Evolutionary conservation across 2,113 vertebrate genomes (phyloP).

Genomic region (Microtus pennsylvanicus): DNA sequence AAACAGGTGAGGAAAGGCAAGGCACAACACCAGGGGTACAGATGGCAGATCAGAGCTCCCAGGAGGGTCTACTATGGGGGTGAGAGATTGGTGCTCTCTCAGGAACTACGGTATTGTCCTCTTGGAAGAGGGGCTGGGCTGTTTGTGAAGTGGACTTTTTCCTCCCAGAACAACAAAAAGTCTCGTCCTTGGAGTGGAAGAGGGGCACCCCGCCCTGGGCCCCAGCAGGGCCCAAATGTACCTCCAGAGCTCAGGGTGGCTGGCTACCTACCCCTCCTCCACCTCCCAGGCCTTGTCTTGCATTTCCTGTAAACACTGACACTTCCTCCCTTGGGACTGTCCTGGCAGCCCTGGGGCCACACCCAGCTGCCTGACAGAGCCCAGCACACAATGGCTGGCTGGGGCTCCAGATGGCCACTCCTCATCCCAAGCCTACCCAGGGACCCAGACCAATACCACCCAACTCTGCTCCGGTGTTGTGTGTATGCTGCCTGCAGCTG

Average conservation of each 20-base stretch:
- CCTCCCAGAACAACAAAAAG: conserved; percentile 48
- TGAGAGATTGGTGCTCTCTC: too few relatives aligned
- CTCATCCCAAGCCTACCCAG: conserved; percentile 11
- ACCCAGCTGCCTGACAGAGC: conserved; percentile 79
- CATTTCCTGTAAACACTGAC: conserved; percentile 97
- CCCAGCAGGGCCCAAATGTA: conserved; percentile 15
- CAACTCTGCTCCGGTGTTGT: background rate
- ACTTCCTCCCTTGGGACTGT: conserved; percentile 93
- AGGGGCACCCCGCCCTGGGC: conserved; percentile 35
- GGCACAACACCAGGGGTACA: background rate
- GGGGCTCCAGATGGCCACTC: conserved; percentile 53
- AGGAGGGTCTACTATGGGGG: background rate
- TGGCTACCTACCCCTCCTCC: background rate
- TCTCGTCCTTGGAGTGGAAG: conserved; percentile 36
- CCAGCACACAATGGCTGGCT: conserved; percentile 82
- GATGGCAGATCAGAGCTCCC: background rate
- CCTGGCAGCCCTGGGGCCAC: conserved; percentile 92
- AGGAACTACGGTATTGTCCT: background rate
- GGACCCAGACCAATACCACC: background rate
- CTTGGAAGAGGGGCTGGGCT: background rate
- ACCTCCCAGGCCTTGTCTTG: conserved; percentile 86
- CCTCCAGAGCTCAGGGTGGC: conserved; percentile 29
- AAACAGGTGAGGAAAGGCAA: background rate
- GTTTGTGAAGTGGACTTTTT: background rate
- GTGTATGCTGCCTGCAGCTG: background rate